Evolutionary conservation across 92 coral and sea anemone species (phyloP), one percentile per base, ranked within the genome.

Genomic region (Epizoanthus illoricatus): DNA sequence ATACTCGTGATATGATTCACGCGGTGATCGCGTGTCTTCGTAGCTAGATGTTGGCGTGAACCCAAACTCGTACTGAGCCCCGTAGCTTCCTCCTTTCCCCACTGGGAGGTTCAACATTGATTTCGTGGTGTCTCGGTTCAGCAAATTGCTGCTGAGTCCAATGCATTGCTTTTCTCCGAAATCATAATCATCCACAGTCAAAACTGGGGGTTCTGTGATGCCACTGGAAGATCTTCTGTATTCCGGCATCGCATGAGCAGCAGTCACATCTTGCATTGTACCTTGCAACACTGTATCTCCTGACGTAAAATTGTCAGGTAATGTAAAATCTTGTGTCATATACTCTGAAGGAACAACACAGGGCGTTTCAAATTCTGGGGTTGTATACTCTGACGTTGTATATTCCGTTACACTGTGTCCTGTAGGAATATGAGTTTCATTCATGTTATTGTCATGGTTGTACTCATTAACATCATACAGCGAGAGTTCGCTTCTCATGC

Each of bases 31-130:
- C 28, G 82, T 63, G 52, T 23, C 71, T 21, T 45, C 82, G 61
- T 78, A 78, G 19, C 82, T 78, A 64, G 82, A 78, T 18, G 71
- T 18, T 42, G 71, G 71, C n/a, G 60, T 78, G 17, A 78, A 78
- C 5, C 82, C 82, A 41, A 78, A 42, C 43, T 63, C 82, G 17
- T 45, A 63, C 4, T 62, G 58, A 49, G n/a, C 28, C 10, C 54
- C 70, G 15, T 52, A 7, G 12, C 40, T 64, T 13, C 66, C 58
- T 23, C 41, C 15, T 61, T 19, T 62, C 8, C 7, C 21, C 1
- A 54, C 70, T 4, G 82, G 82, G 11, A 78, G 82, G 23, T 66
- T 24, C 64, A 75, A 42, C 69, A 28, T 62, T 9, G 71, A 62
- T 36, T 78, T 63, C 9, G 82, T 19, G 47, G 40, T 78, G 67